Conservation (phyloP, 2,888 invertebrate genomes). For the Therioaphis trifolii region DNA sequence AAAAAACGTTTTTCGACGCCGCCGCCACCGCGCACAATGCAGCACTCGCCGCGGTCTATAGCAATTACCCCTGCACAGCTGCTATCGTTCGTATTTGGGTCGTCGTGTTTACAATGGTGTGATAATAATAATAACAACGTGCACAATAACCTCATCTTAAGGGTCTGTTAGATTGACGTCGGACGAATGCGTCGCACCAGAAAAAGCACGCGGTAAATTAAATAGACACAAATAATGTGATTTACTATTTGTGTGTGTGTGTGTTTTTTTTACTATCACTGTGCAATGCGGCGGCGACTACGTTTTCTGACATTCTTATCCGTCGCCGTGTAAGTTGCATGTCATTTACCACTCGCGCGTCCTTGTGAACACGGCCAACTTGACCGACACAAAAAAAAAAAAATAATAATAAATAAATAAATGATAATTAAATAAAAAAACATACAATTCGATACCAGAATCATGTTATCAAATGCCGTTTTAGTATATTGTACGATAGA, state of each 20-base stretch:
- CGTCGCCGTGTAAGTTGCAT: constrained; percentile 40
- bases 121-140: not conserved
- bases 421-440: too few relatives aligned
- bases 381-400: not conserved
- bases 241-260: constrained; percentile 3
- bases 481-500: not conserved
- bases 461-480: constrained; percentile 32
- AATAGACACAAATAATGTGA: constrained; percentile 7
- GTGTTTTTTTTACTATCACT: constrained; percentile 5
- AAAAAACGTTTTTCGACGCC: not conserved
- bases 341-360: constrained; percentile 39
- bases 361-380: constrained; percentile 11
- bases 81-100: constrained; percentile 21
- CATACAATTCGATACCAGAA: constrained; percentile 4
- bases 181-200: not conserved
- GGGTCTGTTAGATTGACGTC: not conserved
- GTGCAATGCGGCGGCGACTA: too few relatives aligned
- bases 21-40: not conserved
- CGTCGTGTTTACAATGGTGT: not conserved
- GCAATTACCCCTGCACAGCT: not conserved
- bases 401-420: not conserved
- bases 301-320: constrained; percentile 43
- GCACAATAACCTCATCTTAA: not conserved
- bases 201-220: too few relatives aligned
- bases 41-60: not conserved